These are phyloP conservation scores for Agonum fuliginosum DNA, from an alignment of 2,888 invertebrate species.

Conservation along the genomic window DNA sequence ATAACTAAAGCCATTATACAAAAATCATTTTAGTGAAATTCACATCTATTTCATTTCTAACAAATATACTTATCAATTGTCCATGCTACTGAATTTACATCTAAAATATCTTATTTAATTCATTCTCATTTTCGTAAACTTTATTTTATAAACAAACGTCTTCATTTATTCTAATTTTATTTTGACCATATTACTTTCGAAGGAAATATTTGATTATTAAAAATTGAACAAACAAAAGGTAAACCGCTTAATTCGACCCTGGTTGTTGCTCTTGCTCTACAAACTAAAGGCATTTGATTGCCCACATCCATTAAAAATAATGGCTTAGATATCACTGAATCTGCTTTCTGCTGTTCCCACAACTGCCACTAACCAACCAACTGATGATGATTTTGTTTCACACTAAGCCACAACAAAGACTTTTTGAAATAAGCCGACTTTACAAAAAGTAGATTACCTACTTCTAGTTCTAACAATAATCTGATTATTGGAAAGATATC, in stretches of 20 bases:
- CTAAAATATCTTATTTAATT: too few species aligned
- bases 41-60: too few species aligned
- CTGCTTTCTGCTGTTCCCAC: neutral
- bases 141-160: too few species aligned
- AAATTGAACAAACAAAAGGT: too few species aligned
- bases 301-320: conserved; percentile 30
- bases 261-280: neutral
- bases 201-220: too few species aligned
- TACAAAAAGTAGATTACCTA: conserved; percentile 30
- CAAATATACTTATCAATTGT: too few species aligned
- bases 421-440: conserved; percentile 15
- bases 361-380: neutral
- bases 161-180: neutral
- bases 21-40: too few species aligned
- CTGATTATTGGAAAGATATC: conserved; percentile 7
- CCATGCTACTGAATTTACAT: too few species aligned
- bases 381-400: conserved; percentile 26
- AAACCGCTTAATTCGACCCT: too few species aligned
- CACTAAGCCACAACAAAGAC: conserved; percentile 22
- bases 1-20: too few species aligned
- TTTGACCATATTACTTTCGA: neutral
- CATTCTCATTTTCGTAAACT: too few species aligned
- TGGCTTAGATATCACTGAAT: conserved; percentile 36
- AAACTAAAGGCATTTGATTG: conserved; percentile 19
- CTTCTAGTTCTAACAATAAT: conserved; percentile 2